phyloP scores from a whole-genome alignment of 2,113 vertebrate genomes.

The Sitta europaea region DNA sequence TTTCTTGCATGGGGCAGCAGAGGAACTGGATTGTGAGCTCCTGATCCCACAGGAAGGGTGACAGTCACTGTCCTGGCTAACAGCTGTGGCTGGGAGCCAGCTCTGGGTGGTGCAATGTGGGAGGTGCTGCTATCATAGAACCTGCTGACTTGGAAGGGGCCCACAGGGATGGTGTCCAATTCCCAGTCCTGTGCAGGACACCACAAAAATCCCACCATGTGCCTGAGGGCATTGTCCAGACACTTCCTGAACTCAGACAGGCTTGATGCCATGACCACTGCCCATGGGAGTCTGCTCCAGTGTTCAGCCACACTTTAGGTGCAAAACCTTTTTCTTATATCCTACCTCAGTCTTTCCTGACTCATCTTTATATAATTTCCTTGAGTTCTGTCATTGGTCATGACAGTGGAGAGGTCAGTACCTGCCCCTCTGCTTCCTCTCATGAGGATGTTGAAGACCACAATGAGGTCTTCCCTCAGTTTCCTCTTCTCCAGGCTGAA shows the following conservation, averaged over 20 bases:
- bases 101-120: neutral
- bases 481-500: neutral
- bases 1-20: neutral
- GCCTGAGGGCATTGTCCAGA: neutral
- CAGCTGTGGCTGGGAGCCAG: neutral
- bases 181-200: neutral
- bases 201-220: neutral
- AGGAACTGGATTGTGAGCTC: neutral
- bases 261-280: neutral
- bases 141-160: neutral
- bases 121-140: neutral
- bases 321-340: neutral
- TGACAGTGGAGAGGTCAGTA: neutral
- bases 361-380: neutral
- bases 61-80: neutral
- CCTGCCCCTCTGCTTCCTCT: neutral
- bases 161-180: neutral
- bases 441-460: neutral
- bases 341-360: neutral
- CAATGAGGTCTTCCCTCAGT: neutral
- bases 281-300: neutral
- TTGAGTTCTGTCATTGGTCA: neutral
- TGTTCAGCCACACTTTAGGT: neutral
- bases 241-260: neutral
- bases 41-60: fast-evolving